Evolutionary conservation across 2,113 vertebrate species (phyloP), one percentile per base, ranked within the genome.

Genomic region (Origma solitaria): DNA sequence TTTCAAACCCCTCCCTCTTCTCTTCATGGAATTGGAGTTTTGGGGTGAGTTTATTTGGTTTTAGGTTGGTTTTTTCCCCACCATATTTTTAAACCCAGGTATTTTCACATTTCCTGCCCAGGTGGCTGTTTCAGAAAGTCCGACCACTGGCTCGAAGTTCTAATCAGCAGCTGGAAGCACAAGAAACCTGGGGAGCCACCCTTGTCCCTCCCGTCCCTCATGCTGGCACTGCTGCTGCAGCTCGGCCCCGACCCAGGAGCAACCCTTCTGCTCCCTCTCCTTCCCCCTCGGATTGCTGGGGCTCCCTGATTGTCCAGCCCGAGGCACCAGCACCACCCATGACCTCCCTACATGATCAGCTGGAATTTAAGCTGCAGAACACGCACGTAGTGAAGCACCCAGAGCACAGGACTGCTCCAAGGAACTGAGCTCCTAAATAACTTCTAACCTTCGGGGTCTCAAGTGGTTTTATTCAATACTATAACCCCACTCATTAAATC

Each of bases 341-440:
- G 24, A 57, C 35, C 23, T 14, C 57, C 5, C n/a, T 44, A 40
- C 0, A 0, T 0, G 8, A 15, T 1, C 65, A 60, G 18, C 27
- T 28, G 60, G 56, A 42, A 49, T 40, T 70, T 6, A 35, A 82
- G 15, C 70, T 25, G 37, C 21, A 6, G 17, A 80, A 58, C 0
- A 0, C 2, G 0, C 1, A 2, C 4, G 11, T 0, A 13, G 20
- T 9, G 53, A 42, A 85, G 42, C 37, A 51, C 30, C 31, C 50
- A 3, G 30, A 71, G 37, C 16, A 12, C 21, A 21, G 42, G 50
- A 15, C 31, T 82, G 31, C 18, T 13, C 6, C 31, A n/a, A 51
- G 51, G 56, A 75, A 14, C 30, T 38, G 13, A 66, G 33, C 42
- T 58, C 66, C 62, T 68, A 5, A 66, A 9, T 11, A 88, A 27